A percentile compares a stretch with the other conserved stretches of the same genome.
Conservation (phyloP, 2,888 invertebrate genomes). For the Drosophila stalkeri region DNA sequence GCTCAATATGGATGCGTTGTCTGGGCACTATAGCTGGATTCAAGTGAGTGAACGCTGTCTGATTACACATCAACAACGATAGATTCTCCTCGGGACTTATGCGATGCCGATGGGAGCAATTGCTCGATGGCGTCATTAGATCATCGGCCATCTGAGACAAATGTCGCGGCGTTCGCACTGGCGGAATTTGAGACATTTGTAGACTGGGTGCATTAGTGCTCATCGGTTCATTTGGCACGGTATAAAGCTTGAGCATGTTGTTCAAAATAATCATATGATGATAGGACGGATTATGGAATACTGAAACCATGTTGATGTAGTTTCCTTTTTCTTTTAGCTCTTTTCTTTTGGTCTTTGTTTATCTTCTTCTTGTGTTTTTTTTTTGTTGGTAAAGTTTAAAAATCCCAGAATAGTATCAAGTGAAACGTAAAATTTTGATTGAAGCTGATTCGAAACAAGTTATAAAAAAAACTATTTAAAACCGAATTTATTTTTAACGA, state of each 20-base stretch:
- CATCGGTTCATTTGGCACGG: not conserved
- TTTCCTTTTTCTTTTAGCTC: not conserved
- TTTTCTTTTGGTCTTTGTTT: not conserved
- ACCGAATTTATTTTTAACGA: not conserved
- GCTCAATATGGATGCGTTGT: not conserved
- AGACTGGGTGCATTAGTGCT: not conserved
- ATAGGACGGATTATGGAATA: not conserved
- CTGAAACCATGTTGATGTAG: not conserved
- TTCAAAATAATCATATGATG: conserved; percentile 4
- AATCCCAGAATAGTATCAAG: not conserved
- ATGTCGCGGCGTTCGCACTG: not conserved
- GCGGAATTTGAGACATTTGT: not conserved
- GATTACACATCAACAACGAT: not conserved
- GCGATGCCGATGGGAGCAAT: no score
- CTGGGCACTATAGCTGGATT: not conserved
- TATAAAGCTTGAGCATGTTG: not conserved
- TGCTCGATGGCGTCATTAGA: not conserved
- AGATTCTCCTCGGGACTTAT: rapidly evolving
- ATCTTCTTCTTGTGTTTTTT: not conserved
- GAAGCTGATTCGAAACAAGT: not conserved
- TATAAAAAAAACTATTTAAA: conserved; percentile 15
- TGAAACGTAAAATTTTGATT: conserved; percentile 29
- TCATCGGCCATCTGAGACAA: not conserved
- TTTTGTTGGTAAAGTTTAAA: not conserved
- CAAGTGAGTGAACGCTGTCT: not conserved